Conservation (phyloP, 2,797 vertebrate genomes). For the Pangasius macronema region DNA sequence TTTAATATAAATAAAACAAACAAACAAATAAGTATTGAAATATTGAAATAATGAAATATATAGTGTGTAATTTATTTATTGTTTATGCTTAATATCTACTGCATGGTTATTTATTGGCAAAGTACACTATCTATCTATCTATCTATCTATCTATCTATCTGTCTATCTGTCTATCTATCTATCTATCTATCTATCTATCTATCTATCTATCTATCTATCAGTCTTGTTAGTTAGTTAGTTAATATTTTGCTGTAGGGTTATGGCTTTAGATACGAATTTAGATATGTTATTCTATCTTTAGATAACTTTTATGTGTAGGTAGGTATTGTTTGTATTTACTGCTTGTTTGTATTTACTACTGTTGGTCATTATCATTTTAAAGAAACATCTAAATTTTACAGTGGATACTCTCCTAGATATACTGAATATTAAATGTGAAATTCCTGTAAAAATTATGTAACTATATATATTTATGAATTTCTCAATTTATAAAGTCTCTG, state of each 20-base stretch:
- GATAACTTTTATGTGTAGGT: neutral
- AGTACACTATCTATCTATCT: neutral
- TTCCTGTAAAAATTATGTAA: too few relatives aligned
- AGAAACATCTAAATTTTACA: neutral
- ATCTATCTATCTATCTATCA: neutral
- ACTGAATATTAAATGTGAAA: neutral
- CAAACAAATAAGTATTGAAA: neutral
- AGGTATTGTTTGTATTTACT: neutral
- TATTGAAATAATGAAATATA: neutral
- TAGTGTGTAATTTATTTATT: neutral
- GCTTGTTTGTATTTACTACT: neutral
- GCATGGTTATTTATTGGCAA: neutral
- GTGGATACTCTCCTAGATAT: neutral
- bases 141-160: neutral
- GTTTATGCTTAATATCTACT: neutral
- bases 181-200: neutral
- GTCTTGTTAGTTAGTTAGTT: neutral
- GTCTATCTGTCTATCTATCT: neutral
- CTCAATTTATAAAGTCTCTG: neutral
- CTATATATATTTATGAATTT: neutral
- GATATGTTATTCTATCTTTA: neutral
- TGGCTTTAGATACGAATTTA: neutral
- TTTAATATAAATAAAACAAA: neutral
- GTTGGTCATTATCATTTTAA: neutral
- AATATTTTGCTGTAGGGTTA: neutral